A percentile compares a stretch with the other conserved stretches of the same genome.
phyloP scores from a whole-genome alignment of 2,888 invertebrate genomes.

The Achlya flavicornis region DNA sequence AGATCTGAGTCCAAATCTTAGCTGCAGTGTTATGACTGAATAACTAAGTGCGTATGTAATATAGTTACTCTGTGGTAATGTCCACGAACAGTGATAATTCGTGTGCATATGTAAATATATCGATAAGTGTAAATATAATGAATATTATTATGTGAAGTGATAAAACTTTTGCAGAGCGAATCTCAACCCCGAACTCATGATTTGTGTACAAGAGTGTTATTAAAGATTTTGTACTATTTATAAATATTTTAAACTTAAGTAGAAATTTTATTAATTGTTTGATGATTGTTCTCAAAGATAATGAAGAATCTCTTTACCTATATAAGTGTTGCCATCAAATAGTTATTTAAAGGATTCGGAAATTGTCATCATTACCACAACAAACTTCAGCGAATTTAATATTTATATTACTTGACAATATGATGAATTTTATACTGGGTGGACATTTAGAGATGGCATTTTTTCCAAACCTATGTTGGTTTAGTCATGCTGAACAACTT shows the following conservation, averaged over 20 bases:
- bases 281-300: background rate
- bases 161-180: background rate
- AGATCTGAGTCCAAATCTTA: background rate
- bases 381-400: too few relatives aligned
- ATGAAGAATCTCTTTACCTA: background rate
- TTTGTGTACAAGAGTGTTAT: background rate
- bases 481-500: too few relatives aligned
- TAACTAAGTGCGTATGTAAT: background rate
- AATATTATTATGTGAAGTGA: background rate
- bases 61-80: background rate
- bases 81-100: background rate
- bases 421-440: background rate
- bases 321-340: background rate
- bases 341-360: too few relatives aligned
- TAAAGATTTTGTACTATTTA: background rate
- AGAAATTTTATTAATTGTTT: background rate
- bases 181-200: background rate
- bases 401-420: background rate
- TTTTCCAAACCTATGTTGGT: too few relatives aligned
- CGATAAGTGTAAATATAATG: background rate
- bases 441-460: too few relatives aligned
- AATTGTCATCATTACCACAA: too few relatives aligned
- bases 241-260: background rate
- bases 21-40: background rate
- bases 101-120: background rate